Evolutionary conservation across 1,140 invertebrate species (phyloP).

Genomic region (Lamellibrachia luymesi): DNA sequence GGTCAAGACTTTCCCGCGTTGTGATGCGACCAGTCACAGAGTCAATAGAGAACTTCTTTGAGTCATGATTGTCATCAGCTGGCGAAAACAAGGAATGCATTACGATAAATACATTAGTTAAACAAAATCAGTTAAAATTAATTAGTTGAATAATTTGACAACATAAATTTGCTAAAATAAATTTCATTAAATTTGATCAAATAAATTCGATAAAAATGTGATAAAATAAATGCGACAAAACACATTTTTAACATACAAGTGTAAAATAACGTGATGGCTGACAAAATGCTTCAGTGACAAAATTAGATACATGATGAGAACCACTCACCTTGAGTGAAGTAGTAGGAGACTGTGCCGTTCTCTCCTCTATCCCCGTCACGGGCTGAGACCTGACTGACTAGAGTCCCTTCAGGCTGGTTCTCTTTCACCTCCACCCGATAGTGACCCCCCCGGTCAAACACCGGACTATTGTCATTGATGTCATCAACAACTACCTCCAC

Average conservation of each 20-base stretch:
- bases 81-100: not conserved
- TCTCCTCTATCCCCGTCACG: conserved; percentile 79
- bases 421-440: conserved; percentile 74
- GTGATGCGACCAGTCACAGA: conserved; percentile 77
- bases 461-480: conserved; percentile 87
- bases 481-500: conserved; percentile 78
- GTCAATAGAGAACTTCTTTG: conserved; percentile 80
- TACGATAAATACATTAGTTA: not conserved
- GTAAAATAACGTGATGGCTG: not conserved
- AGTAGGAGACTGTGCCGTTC: conserved; percentile 48
- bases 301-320: not conserved
- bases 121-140: not conserved
- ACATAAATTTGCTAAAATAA: no score
- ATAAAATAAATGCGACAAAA: not conserved
- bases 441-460: conserved; percentile 59
- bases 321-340: conserved; percentile 18
- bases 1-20: conserved; percentile 83
- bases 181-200: not conserved
- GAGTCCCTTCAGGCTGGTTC: conserved; percentile 82
- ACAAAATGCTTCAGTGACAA: not conserved
- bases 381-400: conserved; percentile 93
- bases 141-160: not conserved
- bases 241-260: not conserved
- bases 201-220: not conserved
- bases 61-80: conserved; percentile 74